These are phyloP conservation scores for Chromoteleia sp. DNA, from an alignment of 2,888 invertebrate species.

Conservation along the genomic window DNA sequence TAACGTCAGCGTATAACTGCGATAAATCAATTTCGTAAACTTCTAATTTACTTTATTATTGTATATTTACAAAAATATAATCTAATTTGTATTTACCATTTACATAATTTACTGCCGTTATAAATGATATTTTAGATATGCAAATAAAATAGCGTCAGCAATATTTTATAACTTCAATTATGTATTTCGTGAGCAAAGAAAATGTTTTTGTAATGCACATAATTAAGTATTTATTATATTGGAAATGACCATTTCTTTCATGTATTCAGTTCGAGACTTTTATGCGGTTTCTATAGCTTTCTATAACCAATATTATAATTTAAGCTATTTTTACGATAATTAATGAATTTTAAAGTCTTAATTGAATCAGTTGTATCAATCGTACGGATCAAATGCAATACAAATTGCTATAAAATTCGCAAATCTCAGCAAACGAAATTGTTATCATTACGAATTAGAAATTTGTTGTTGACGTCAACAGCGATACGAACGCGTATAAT, in stretches of 20 bases:
- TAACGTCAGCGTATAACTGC: neutral
- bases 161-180: neutral
- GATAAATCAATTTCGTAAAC: conserved; percentile 11
- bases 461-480: conserved; percentile 62
- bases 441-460: conserved; percentile 52
- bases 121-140: conserved; percentile 17
- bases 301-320: too few species aligned
- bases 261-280: neutral
- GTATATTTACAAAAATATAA: neutral
- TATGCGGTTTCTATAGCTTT: too few species aligned
- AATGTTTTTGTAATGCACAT: neutral
- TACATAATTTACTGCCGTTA: conserved; percentile 2
- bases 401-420: conserved; percentile 10
- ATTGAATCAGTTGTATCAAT: too few species aligned
- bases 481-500: conserved; percentile 48
- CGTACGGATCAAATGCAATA: too few species aligned
- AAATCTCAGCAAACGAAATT: conserved; percentile 25
- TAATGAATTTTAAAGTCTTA: too few species aligned
- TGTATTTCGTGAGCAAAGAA: neutral
- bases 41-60: conserved; percentile 15
- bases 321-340: too few species aligned
- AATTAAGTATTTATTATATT: neutral
- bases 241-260: neutral
- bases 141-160: neutral
- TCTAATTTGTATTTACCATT: conserved; percentile 27